These are phyloP conservation scores for Brachionus koreanus DNA, from an alignment of 1,140 invertebrate species.

Conservation along the genomic window DNA sequence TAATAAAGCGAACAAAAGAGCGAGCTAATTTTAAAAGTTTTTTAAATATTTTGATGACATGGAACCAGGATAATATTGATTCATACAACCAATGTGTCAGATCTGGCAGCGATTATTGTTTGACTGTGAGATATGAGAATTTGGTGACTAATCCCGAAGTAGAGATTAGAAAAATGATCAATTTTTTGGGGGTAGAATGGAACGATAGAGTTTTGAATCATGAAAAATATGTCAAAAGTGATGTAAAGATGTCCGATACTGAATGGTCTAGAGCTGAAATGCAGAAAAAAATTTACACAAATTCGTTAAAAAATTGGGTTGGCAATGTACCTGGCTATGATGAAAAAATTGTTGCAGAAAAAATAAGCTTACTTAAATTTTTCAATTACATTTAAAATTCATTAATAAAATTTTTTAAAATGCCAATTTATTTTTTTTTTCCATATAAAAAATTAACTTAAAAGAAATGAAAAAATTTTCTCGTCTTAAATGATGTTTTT, in stretches of 20 bases:
- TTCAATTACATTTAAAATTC: background rate
- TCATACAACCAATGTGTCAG: background rate
- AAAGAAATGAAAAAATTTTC: no score
- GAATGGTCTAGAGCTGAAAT: background rate
- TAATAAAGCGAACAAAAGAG: background rate
- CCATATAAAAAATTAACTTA: background rate
- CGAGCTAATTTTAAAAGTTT: background rate
- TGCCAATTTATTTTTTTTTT: background rate
- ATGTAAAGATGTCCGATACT: background rate
- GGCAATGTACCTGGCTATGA: background rate
- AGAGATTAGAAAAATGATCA: background rate
- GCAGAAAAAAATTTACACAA: background rate
- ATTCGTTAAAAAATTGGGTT: background rate
- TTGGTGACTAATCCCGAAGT: background rate
- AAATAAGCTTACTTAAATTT: background rate
- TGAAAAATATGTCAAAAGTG: background rate
- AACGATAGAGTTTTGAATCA: background rate
- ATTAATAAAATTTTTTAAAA: background rate
- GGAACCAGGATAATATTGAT: background rate
- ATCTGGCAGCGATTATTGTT: background rate
- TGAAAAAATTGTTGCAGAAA: background rate
- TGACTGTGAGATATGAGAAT: background rate
- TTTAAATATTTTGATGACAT: background rate
- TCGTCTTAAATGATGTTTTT: no score
- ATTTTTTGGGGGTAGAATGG: conserved; percentile 11